Evolutionary conservation across 2,888 invertebrate genomes (phyloP).

Genomic region (Amitus sp.): DNA sequence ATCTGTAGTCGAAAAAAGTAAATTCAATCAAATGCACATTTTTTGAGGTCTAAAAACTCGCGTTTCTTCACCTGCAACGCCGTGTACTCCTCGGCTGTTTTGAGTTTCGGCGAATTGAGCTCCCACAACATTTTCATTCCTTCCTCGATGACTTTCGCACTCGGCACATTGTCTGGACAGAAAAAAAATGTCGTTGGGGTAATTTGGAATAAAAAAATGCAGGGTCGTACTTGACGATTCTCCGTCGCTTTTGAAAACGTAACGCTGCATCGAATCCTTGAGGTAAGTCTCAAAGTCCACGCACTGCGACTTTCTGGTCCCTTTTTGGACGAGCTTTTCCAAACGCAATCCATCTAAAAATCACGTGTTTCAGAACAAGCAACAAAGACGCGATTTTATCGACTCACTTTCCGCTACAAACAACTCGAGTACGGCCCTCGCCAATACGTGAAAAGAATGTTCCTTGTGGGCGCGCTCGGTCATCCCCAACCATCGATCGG

Average conservation of each 20-base stretch:
- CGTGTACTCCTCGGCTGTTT: slow-evolving; percentile 51
- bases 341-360: slow-evolving; percentile 51
- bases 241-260: slow-evolving; percentile 26
- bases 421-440: slow-evolving; percentile 73
- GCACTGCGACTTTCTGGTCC: slow-evolving; percentile 58
- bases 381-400: neutral
- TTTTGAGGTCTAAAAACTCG: slow-evolving; percentile 54
- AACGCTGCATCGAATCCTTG: slow-evolving; percentile 51
- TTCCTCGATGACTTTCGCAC: slow-evolving; percentile 31
- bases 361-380: neutral
- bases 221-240: neutral
- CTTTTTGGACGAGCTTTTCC: slow-evolving; percentile 54
- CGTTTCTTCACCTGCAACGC: no score
- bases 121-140: slow-evolving; percentile 48
- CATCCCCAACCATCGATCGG: slow-evolving; percentile 68
- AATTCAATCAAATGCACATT: no score
- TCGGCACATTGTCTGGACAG: slow-evolving; percentile 5
- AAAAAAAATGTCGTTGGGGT: slow-evolving; percentile 15
- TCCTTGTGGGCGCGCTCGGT: slow-evolving; percentile 65
- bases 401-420: slow-evolving; percentile 70
- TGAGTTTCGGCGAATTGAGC: slow-evolving; percentile 44
- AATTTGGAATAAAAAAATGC: neutral
- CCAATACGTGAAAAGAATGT: slow-evolving; percentile 58
- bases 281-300: slow-evolving; percentile 52
- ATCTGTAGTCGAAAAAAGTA: no score